These are phyloP conservation scores for Sula dactylatra DNA, from an alignment of 2,113 vertebrate species.

Conservation along the genomic window DNA sequence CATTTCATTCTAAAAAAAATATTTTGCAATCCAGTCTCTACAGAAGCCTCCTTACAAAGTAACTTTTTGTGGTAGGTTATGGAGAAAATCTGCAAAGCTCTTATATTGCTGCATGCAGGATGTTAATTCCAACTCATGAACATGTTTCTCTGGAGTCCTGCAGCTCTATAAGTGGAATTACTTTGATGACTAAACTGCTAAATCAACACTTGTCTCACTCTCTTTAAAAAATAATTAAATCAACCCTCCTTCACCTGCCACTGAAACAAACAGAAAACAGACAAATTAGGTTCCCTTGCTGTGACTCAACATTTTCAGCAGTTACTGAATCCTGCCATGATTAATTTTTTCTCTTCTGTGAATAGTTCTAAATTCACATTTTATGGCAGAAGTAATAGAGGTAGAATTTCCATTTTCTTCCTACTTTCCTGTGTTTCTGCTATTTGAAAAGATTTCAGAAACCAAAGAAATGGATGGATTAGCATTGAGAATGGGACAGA, in stretches of 20 bases:
- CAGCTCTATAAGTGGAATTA: neutral
- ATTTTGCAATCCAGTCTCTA: neutral
- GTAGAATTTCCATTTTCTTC: conserved; percentile 1
- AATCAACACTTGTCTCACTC: conserved; percentile 34
- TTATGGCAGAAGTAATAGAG: conserved; percentile 1
- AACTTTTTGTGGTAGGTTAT: neutral
- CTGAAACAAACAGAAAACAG: conserved; percentile 50
- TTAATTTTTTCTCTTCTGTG: neutral
- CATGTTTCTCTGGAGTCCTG: neutral
- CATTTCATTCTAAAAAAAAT: conserved; percentile 5
- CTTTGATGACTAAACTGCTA: conserved; percentile 45
- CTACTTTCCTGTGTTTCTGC: neutral
- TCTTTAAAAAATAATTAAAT: conserved; percentile 48
- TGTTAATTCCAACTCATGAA: neutral
- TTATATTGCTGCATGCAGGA: neutral
- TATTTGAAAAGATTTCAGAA: neutral
- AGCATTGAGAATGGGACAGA: neutral
- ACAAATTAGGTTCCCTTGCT: neutral
- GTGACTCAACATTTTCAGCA: conserved; percentile 21
- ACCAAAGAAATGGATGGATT: neutral
- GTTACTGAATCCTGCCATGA: neutral
- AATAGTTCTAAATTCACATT: neutral
- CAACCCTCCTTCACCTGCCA: conserved; percentile 5
- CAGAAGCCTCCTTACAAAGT: neutral
- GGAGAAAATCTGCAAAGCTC: neutral